Percentiles rank a stretch among this genome's conserved stretches.
Evolutionary conservation across 2,113 vertebrate species (phyloP).

Genomic region (Microcebus griseorufus): DNA sequence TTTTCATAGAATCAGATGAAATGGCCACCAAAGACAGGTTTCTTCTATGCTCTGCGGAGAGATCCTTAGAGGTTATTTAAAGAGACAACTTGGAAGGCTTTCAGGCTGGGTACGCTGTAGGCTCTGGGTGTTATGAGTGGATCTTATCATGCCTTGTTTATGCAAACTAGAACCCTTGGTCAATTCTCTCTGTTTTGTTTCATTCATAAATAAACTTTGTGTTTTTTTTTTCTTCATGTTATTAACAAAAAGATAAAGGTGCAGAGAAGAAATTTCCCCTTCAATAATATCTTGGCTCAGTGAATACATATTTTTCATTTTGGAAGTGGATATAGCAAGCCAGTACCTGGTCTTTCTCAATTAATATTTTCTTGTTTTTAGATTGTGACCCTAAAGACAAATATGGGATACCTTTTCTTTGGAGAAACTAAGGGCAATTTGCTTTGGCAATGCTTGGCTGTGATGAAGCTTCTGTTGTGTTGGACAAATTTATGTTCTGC

Average conservation of each 20-base stretch:
- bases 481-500: not conserved
- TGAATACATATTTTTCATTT: not conserved
- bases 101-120: not conserved
- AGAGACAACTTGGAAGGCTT: not conserved
- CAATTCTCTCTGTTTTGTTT: conserved; percentile 31
- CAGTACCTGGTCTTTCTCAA: not conserved
- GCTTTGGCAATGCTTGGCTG: conserved; percentile 9
- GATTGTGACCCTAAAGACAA: not conserved
- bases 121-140: not conserved
- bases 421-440: not conserved
- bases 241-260: not conserved
- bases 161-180: not conserved
- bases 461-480: conserved; percentile 1
- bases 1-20: not conserved
- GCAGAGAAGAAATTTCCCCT: not conserved
- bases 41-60: not conserved
- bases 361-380: conserved; percentile 28
- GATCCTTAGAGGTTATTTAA: not conserved
- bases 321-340: not conserved
- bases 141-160: not conserved
- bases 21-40: not conserved
- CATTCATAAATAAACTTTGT: not conserved
- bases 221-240: conserved; percentile 22
- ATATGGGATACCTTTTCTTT: not conserved
- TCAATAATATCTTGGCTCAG: not conserved